Evolutionary conservation across 2,113 vertebrate genomes (phyloP).

Genomic region (Saccopteryx bilineata): DNA sequence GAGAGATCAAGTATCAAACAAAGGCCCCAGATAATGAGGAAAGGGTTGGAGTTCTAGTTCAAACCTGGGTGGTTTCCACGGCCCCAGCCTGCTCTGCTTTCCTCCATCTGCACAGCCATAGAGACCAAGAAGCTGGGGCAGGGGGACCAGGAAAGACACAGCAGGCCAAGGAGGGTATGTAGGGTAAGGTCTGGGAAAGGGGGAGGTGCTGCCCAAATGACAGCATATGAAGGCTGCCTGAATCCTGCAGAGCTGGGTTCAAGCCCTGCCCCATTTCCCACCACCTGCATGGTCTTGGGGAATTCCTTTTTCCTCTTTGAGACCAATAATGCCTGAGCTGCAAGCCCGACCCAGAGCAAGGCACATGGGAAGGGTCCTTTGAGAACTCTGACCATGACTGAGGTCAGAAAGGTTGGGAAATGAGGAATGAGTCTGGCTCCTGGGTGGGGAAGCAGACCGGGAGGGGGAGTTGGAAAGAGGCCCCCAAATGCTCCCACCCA

Average conservation of each 20-base stretch:
- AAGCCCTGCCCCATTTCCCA: background rate
- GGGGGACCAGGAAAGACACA: background rate
- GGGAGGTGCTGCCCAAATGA: background rate
- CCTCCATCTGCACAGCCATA: background rate
- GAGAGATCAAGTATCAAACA: background rate
- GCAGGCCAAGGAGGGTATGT: background rate
- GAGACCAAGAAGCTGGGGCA: background rate
- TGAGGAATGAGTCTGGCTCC: fast-evolving
- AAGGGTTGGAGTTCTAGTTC: background rate
- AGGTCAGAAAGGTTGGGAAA: background rate
- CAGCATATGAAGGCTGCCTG: background rate
- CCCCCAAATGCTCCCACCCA: too few species aligned
- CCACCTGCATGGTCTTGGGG: background rate
- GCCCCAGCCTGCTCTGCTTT: background rate
- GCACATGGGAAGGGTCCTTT: background rate
- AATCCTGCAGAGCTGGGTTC: background rate
- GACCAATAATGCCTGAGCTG: background rate
- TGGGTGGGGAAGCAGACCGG: background rate
- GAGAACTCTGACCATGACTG: background rate
- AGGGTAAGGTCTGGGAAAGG: background rate
- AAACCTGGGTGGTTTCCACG: background rate
- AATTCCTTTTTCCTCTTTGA: background rate
- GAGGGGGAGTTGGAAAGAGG: background rate
- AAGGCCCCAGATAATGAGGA: background rate
- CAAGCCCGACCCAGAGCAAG: background rate